Base-by-base conservation (phyloP, 2,113 vertebrate genomes). In the Prionailurus viverrinus region DNA sequence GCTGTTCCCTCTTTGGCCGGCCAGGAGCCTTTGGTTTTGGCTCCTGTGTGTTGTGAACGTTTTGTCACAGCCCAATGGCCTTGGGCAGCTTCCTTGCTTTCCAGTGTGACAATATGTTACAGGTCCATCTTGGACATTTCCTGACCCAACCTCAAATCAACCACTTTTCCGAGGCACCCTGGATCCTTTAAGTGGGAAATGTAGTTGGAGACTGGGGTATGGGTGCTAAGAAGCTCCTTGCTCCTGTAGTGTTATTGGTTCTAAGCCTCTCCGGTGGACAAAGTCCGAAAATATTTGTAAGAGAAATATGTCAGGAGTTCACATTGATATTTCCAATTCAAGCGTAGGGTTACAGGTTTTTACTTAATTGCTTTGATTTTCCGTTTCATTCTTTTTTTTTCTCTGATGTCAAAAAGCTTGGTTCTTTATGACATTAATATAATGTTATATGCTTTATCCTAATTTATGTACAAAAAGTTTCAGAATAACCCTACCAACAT, bases 291-390 rank as follows among this genome's bases (percentile, higher is more conserved):
- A 58, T 48, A 18, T 58, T 66, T 80, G 48, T 29, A n/a, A 65
- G 10, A 86, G 29, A 89, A 94, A 80, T 58, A n/a, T 1, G 11
- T 80, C 69, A 48, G 55, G 53, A 82, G 51, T 63, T 93, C 25
- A 76, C 15, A 91, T 4, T 11, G 3, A 39, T 55, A 66, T 68
- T 93, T 96, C 29, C 33, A 71, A 41, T 65, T 71, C 14, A 89
- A 66, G 61, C 82, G 65, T 74, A 41, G 9, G 16, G 19, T 55
- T 78, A 61, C 1, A 39, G 61, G 4, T 29, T 63, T 94, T n/a
- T n/a, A 85, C 41, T 41, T 66, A 76, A 78, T 63, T 55, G 86
- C 39, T 74, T 73, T 8, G 53, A 39, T 73, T 94, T 94, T 98
- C 81, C 39, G 25, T 41, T 53, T 63, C 3, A 61, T 65, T 88